A percentile compares a stretch with the other conserved stretches of the same genome.
These are phyloP conservation scores for Gobiocypris rarus DNA, from an alignment of 2,113 vertebrate genomes.

Conservation along the genomic window DNA sequence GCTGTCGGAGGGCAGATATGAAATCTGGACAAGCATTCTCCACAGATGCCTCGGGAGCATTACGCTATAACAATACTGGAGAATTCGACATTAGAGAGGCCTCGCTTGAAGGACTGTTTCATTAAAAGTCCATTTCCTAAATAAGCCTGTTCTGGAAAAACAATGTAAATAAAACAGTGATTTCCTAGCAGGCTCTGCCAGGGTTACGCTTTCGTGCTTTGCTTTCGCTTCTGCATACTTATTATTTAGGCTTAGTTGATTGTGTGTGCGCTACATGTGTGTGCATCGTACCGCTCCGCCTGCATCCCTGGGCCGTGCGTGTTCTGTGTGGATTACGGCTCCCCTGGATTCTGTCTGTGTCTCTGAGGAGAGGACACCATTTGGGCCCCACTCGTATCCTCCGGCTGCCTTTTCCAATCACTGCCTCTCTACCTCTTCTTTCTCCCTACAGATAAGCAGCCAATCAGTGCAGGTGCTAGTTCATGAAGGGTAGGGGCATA, in stretches of 20 bases:
- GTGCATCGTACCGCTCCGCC: slow-evolving; percentile 27
- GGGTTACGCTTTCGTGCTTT: neutral
- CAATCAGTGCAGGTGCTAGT: slow-evolving; percentile 60
- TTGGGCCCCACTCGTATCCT: slow-evolving; percentile 54
- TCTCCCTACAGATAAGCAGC: slow-evolving; percentile 66
- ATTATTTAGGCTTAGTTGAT: slow-evolving; percentile 30
- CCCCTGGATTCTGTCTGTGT: slow-evolving; percentile 46
- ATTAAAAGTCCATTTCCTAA: slow-evolving; percentile 39
- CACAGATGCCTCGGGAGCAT: slow-evolving; percentile 40
- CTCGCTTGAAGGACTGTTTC: slow-evolving; percentile 17
- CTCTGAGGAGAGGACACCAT: slow-evolving; percentile 50
- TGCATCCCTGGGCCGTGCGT: slow-evolving; percentile 41
- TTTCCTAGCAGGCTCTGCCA: slow-evolving; percentile 6
- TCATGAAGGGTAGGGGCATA: slow-evolving; percentile 47
- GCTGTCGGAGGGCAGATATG: slow-evolving; percentile 45
- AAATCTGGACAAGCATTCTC: slow-evolving; percentile 49
- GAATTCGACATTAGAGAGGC: slow-evolving; percentile 2
- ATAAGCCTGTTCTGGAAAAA: neutral
- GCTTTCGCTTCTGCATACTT: slow-evolving; percentile 18
- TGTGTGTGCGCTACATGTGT: slow-evolving; percentile 34
- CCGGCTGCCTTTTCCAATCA: slow-evolving; percentile 68
- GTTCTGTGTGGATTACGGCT: slow-evolving; percentile 53
- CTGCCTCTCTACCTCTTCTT: slow-evolving; percentile 44
- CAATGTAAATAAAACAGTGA: slow-evolving; percentile 12
- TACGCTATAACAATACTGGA: slow-evolving; percentile 13